Conservation (phyloP, 1,140 invertebrate species). For the Sarcophaga bullata region DNA sequence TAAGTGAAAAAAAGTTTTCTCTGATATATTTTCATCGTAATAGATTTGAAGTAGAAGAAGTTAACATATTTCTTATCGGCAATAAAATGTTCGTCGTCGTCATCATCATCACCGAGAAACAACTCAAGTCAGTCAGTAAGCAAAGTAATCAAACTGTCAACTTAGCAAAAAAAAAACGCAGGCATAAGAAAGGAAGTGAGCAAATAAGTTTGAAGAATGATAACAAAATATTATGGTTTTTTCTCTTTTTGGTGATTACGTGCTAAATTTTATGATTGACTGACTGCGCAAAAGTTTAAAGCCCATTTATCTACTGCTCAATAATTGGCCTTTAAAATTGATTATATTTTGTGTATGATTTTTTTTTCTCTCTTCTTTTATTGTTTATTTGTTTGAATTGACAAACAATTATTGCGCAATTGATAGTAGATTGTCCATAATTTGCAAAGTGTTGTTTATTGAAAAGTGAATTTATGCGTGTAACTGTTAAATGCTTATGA, state of each 20-base stretch:
- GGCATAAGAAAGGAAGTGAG: background rate
- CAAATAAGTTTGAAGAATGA: background rate
- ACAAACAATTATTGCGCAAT: background rate
- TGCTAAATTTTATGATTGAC: slow-evolving; percentile 4
- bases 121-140: too few relatives aligned
- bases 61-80: too few relatives aligned
- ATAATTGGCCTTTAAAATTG: background rate
- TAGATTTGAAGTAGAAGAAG: too few relatives aligned
- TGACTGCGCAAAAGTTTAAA: background rate
- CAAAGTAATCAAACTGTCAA: too few relatives aligned
- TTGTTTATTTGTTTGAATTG: background rate
- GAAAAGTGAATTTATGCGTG: background rate
- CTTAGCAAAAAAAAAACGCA: background rate
- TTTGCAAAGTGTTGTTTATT: background rate
- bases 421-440: background rate
- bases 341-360: too few relatives aligned
- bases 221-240: background rate
- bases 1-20: too few relatives aligned
- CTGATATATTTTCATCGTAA: too few relatives aligned
- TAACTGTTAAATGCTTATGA: background rate
- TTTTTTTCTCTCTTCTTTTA: background rate
- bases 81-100: too few relatives aligned
- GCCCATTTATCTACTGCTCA: background rate
- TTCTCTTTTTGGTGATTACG: background rate
- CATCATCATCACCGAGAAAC: too few relatives aligned